Evolutionary conservation across 2,797 vertebrate genomes (phyloP).

Genomic region (Eidolon dupreanum): DNA sequence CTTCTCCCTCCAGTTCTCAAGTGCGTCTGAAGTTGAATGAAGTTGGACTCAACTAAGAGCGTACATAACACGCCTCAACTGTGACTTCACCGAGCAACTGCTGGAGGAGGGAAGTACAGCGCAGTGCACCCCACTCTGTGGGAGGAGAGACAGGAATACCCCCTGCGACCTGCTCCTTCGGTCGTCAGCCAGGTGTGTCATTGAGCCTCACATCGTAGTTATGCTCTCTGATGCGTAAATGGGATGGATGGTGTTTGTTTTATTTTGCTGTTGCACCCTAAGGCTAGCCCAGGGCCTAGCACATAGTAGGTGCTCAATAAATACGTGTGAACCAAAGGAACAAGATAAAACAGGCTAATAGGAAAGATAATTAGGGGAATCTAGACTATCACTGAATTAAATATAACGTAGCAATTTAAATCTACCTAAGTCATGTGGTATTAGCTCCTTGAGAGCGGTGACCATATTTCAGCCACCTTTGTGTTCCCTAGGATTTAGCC

Average conservation of each 20-base stretch:
- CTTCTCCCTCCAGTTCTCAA: background rate
- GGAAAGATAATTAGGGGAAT: background rate
- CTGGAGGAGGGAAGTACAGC: background rate
- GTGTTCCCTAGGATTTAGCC: background rate
- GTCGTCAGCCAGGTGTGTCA: background rate
- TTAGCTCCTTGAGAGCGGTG: background rate
- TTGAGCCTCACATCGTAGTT: background rate
- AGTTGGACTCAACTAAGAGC: background rate
- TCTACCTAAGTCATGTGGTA: background rate
- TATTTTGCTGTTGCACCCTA: background rate
- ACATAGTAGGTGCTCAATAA: background rate
- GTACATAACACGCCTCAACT: background rate
- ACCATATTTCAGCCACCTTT: background rate
- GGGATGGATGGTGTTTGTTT: background rate
- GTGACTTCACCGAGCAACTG: background rate
- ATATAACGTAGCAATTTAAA: background rate
- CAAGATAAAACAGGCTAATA: background rate
- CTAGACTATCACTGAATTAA: background rate
- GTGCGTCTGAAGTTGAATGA: background rate
- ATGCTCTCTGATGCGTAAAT: background rate
- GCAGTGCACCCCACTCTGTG: background rate
- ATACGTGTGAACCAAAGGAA: background rate
- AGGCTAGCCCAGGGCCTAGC: background rate
- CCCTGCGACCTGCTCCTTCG: background rate
- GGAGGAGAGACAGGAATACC: background rate